Percentiles rank a stretch among this genome's conserved stretches.
Evolutionary conservation across 2,113 vertebrate species (phyloP).

Genomic region (Thymallus thymallus): DNA sequence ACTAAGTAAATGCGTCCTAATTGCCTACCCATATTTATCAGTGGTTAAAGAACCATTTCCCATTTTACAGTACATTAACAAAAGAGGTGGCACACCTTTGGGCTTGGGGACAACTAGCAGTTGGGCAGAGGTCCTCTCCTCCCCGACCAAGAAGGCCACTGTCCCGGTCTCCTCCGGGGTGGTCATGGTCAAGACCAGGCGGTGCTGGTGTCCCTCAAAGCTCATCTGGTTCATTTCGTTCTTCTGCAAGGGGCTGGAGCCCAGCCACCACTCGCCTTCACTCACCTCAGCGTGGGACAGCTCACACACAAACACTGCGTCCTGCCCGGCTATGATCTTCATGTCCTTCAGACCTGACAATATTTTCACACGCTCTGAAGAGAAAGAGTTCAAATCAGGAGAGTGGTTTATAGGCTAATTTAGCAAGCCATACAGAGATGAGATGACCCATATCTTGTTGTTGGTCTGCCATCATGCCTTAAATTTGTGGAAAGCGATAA

Average conservation of each 20-base stretch:
- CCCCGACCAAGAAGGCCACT: slow-evolving; percentile 70
- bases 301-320: slow-evolving; percentile 86
- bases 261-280: slow-evolving; percentile 86
- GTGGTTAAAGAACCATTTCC: too few relatives aligned
- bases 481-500: too few relatives aligned
- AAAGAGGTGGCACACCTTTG: slow-evolving; percentile 61
- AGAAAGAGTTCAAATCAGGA: slow-evolving; percentile 23
- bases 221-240: slow-evolving; percentile 90
- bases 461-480: too few relatives aligned
- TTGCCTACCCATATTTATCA: too few relatives aligned
- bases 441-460: too few relatives aligned
- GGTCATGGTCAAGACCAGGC: slow-evolving; percentile 88
- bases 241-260: slow-evolving; percentile 79
- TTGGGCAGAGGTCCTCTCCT: slow-evolving; percentile 66
- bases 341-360: slow-evolving; percentile 81
- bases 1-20: too few relatives aligned
- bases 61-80: too few relatives aligned
- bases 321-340: slow-evolving; percentile 81
- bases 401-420: not conserved
- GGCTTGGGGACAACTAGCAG: slow-evolving; percentile 79
- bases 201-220: slow-evolving; percentile 82
- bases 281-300: slow-evolving; percentile 81
- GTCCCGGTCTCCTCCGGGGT: slow-evolving; percentile 85
- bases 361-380: slow-evolving; percentile 76
- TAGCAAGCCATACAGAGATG: not conserved